Percentiles rank a stretch among this genome's conserved stretches.
These are phyloP conservation scores for Dunckerocampus dactyliophorus DNA, from an alignment of 2,113 vertebrate species.

Conservation along the genomic window DNA sequence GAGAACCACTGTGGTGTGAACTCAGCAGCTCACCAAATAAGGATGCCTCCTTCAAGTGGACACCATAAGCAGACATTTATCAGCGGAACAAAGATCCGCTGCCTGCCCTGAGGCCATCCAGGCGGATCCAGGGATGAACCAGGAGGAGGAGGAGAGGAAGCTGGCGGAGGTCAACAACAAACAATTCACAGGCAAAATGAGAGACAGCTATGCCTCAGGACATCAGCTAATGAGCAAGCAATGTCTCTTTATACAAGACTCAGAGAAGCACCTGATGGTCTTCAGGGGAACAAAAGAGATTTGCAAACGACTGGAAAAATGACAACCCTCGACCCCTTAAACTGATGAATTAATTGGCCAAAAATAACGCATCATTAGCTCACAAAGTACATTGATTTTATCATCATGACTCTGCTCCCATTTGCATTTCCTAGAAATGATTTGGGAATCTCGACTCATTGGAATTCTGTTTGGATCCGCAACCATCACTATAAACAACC, in stretches of 20 bases:
- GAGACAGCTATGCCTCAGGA: slow-evolving; percentile 54
- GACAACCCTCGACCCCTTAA: too few species aligned
- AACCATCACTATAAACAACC: too few species aligned
- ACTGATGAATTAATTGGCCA: too few species aligned
- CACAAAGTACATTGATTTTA: too few species aligned
- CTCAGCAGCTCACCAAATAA: slow-evolving; percentile 13
- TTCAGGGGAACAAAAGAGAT: slow-evolving; percentile 2
- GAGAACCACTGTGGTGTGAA: not conserved
- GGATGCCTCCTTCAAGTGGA: slow-evolving; percentile 7
- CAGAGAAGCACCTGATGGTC: slow-evolving; percentile 25
- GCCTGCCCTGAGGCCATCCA: slow-evolving; percentile 25
- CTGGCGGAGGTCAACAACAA: slow-evolving; percentile 45
- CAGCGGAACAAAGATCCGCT: slow-evolving; percentile 9
- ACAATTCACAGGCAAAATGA: slow-evolving; percentile 37
- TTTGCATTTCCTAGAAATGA: too few species aligned
- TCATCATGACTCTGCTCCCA: too few species aligned
- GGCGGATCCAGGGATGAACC: slow-evolving; percentile 18
- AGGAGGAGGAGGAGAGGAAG: slow-evolving; percentile 7
- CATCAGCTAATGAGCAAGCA: slow-evolving; percentile 54
- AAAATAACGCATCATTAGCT: too few species aligned
- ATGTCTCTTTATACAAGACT: slow-evolving; percentile 24
- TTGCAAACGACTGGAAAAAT: too few species aligned
- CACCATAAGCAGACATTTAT: slow-evolving; percentile 32
- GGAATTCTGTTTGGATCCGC: too few species aligned
- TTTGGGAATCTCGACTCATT: too few species aligned